These are phyloP conservation scores for Serinus canaria DNA, from an alignment of 2,113 vertebrate genomes.

Conservation along the genomic window DNA sequence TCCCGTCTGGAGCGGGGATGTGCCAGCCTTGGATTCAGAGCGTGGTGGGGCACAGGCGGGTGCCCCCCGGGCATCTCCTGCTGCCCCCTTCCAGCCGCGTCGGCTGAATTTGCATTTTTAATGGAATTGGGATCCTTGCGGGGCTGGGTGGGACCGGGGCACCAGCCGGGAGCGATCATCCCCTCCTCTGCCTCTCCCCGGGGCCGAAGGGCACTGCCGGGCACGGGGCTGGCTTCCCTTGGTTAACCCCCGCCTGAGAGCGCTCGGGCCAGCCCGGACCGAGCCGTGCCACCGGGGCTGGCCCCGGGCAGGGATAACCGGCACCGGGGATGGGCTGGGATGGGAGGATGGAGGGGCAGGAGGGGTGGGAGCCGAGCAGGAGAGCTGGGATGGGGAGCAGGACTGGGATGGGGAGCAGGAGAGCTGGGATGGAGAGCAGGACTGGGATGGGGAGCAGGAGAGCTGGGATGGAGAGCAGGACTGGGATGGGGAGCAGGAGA, in stretches of 20 bases:
- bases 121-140: neutral
- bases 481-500: too few species aligned
- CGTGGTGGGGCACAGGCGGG: rapidly evolving
- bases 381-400: too few species aligned
- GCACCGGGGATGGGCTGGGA: rapidly evolving
- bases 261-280: neutral
- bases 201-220: neutral
- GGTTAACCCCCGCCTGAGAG: neutral
- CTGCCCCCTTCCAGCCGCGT: rapidly evolving
- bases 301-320: too few species aligned
- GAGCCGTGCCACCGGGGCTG: too few species aligned
- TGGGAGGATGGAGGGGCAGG: neutral
- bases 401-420: neutral
- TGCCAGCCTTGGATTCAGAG: rapidly evolving
- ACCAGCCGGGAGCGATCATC: neutral
- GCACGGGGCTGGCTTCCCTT: neutral
- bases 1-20: rapidly evolving
- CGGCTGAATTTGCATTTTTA: rapidly evolving
- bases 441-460: too few species aligned
- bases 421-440: neutral
- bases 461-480: neutral
- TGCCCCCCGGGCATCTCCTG: rapidly evolving
- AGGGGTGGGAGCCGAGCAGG: too few species aligned
- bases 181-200: neutral
- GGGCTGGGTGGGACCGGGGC: rapidly evolving